Evolutionary conservation across 2,888 invertebrate genomes (phyloP).

Genomic region (Oithona nana): DNA sequence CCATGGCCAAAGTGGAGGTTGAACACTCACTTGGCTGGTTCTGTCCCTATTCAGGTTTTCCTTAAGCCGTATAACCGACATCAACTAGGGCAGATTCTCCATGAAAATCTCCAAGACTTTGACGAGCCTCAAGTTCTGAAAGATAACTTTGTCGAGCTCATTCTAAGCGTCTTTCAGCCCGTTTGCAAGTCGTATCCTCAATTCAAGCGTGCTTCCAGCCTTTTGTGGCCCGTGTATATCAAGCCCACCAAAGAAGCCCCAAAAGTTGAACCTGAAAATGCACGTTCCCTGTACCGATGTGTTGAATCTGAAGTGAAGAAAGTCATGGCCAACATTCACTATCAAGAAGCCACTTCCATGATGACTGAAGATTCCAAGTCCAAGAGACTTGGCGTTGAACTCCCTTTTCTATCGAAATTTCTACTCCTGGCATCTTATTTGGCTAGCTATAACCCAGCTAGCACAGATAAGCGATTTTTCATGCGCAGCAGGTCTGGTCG

Average conservation of each 20-base stretch:
- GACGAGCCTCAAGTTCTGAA: background rate
- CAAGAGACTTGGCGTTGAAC: conserved; percentile 24
- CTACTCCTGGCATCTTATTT: conserved; percentile 73
- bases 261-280: background rate
- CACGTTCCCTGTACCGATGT: background rate
- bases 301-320: background rate
- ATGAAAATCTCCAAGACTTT: background rate
- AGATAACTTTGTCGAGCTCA: background rate
- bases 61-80: background rate
- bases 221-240: background rate
- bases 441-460: conserved; percentile 77
- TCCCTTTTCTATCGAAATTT: conserved; percentile 76
- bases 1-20: background rate
- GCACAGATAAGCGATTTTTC: conserved; percentile 67
- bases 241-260: background rate
- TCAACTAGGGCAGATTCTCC: background rate
- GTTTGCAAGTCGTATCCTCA: background rate
- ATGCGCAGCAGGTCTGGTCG: conserved; percentile 37
- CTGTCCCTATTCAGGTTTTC: background rate
- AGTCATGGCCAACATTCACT: background rate
- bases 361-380: background rate
- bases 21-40: background rate
- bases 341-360: background rate
- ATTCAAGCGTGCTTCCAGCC: background rate
- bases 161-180: background rate